Base-by-base conservation (phyloP, 2,888 invertebrate species). In the Sipha maydis region DNA sequence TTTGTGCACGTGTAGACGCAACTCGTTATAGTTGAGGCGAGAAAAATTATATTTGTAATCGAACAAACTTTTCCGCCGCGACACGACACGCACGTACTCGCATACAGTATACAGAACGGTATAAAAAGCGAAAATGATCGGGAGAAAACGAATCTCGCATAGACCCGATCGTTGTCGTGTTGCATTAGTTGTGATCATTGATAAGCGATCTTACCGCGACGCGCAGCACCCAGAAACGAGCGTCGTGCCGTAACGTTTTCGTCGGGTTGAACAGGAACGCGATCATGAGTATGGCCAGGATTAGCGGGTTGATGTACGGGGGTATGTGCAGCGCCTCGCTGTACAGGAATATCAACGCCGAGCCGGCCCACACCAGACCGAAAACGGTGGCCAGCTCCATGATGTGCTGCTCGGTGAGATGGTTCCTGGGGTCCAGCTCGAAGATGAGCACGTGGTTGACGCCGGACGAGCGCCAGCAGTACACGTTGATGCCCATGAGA, bases 361-460 rank as follows among this genome's bases (percentile, higher is more conserved):
- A 97, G 7, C 98, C 92, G 0, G 97, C 96, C 99, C 99, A 99
- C 1, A 98, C 94, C 1, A 98, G 98, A 14, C 98, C 98, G 90
- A 99, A 96, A 86, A 98, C 96, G 0, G 97, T 96, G 0, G 98
- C 97, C 91, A 98, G 92, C 92, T 99, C 99, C 94, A 99, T 97
- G 73, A 99, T 93, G 92, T 99, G 97, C 91, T 98, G 98, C 91
- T 98, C 98, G 0, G 96, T 96, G 0, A 97, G 93, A 92, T 99
- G 98, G 92, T 98, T 97, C 89, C 99, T 93, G 0, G 99, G 99
- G 92, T 99, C 98, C 91, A 99, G 93, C 92, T 99, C 99, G 92
- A 99, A 99, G 90, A 99, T 99, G 3, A 99, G 93, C 0, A 99
- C 99, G 92, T 99, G 99, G 93, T 99, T 99, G 25, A 99, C 99